Evolutionary conservation across 1,140 invertebrate species (phyloP), one percentile per base, ranked within the genome.

Genomic region (Drosophila simulans): DNA sequence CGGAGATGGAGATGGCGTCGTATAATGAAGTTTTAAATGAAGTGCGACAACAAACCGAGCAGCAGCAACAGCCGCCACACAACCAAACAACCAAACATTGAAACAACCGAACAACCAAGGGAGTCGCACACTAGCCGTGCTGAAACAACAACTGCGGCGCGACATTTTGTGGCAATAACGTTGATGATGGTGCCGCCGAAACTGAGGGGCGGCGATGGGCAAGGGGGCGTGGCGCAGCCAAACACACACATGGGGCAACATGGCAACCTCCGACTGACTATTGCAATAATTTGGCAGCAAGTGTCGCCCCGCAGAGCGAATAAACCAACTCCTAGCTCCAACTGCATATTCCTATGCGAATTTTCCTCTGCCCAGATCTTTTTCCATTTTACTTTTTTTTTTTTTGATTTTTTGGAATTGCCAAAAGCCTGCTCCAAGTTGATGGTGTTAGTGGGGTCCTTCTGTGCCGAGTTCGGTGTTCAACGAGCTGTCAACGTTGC

Each of bases 1-100:
- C 35, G 25, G 35, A 39, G 45, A 65, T 53, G 37, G 42, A n/a
- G 73, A 25, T 69, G 52, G 71, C 45, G 48, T 58, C 62, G 42
- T 86, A 70, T 86, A 86, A 86, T 86, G 83, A 88, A 86, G 83
- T 86, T 86, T 86, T 72, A 86, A 86, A 86, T 88, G 83, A 88
- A 86, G 83, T 88, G 83, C 75, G 78, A 88, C 83, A 86, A 80
- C 81, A 72, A 84, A 77, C 80, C 76, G 27, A 79, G 69, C 58
- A 72, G 42, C 80, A 43, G 22, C 58, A 55, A 48, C 25, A 37
- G 22, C 17, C 27, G 12, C 58, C 27, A 40, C 25, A 15, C 55
- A 34, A 22, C 34, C 60, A 49, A 66, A 69, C 39, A 39, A 39
- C 37, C 17, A 17, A 17, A 17, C 17, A 17, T 17, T 17, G 3